These are phyloP conservation scores for Morpho deidamia DNA, from an alignment of 2,888 invertebrate genomes.

Conservation along the genomic window DNA sequence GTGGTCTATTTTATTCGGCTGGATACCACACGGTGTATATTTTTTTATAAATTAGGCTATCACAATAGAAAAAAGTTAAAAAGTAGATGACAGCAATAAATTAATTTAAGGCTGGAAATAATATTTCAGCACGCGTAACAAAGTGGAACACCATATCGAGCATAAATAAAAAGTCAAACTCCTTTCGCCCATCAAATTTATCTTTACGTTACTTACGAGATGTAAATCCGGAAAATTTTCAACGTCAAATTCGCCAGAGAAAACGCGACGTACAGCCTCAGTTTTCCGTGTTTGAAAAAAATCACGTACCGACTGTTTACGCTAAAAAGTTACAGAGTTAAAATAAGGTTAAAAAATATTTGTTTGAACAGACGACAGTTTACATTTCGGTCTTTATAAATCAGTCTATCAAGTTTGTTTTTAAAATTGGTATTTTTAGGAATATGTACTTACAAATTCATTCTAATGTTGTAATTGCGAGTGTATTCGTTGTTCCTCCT, in stretches of 20 bases:
- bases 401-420: background rate
- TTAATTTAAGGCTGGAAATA: background rate
- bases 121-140: background rate
- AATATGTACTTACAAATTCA: no score
- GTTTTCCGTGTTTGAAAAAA: conserved; percentile 30
- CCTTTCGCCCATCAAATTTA: conserved; percentile 45
- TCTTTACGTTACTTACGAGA: conserved; percentile 34
- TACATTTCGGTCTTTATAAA: background rate
- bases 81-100: no score
- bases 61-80: no score
- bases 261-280: conserved; percentile 44
- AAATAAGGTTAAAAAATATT: background rate
- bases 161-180: conserved; percentile 35
- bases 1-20: no score
- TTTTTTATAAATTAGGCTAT: no score
- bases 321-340: conserved; percentile 1
- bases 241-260: conserved; percentile 48
- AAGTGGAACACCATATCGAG: background rate
- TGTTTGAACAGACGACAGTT: background rate
- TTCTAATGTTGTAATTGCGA: no score
- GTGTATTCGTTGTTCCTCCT: no score
- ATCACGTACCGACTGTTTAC: conserved; percentile 3
- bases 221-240: conserved; percentile 51
- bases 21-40: no score
- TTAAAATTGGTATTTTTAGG: background rate